phyloP scores from a whole-genome alignment of 2,113 vertebrate genomes.

The Tympanuchus pallidicinctus region DNA sequence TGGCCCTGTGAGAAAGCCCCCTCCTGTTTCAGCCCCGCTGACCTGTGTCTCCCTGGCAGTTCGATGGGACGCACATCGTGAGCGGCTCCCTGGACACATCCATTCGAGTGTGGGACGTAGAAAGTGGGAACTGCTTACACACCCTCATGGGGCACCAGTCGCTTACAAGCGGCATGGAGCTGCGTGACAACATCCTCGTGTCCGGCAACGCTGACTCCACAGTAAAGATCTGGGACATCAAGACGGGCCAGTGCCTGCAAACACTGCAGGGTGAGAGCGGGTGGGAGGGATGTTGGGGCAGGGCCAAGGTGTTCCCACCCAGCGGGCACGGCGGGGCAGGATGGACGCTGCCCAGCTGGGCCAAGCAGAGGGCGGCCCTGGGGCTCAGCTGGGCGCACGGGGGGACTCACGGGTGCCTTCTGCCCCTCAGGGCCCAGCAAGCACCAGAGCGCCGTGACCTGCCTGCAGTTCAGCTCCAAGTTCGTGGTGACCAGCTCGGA shows the following conservation, averaged over 20 bases:
- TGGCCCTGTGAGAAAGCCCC: not conserved
- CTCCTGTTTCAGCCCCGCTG: not conserved
- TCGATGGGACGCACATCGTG: slow-evolving; percentile 69
- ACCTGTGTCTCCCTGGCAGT: slow-evolving; percentile 1
- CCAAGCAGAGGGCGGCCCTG: not conserved
- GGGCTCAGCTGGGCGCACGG: not conserved
- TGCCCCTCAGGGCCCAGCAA: slow-evolving; percentile 66
- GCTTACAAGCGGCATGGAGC: slow-evolving; percentile 70
- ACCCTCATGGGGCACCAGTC: slow-evolving; percentile 76
- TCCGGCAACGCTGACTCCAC: slow-evolving; percentile 74
- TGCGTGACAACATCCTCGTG: slow-evolving; percentile 71
- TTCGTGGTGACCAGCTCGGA: slow-evolving; percentile 75
- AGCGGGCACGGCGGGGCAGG: rapidly evolving
- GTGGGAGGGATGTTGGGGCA: not conserved
- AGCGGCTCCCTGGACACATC: slow-evolving; percentile 73
- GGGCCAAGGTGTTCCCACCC: not conserved
- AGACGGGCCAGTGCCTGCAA: slow-evolving; percentile 74
- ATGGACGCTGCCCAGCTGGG: not conserved
- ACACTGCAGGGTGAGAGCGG: slow-evolving; percentile 64
- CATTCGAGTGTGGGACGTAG: slow-evolving; percentile 72
- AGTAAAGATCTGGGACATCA: slow-evolving; percentile 79
- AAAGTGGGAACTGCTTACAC: slow-evolving; percentile 74
- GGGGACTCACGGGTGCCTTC: not conserved
- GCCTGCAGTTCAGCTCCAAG: slow-evolving; percentile 78
- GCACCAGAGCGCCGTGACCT: slow-evolving; percentile 75